Evolutionary conservation across 2,888 invertebrate genomes (phyloP).

Genomic region (Miltochrista miniata): DNA sequence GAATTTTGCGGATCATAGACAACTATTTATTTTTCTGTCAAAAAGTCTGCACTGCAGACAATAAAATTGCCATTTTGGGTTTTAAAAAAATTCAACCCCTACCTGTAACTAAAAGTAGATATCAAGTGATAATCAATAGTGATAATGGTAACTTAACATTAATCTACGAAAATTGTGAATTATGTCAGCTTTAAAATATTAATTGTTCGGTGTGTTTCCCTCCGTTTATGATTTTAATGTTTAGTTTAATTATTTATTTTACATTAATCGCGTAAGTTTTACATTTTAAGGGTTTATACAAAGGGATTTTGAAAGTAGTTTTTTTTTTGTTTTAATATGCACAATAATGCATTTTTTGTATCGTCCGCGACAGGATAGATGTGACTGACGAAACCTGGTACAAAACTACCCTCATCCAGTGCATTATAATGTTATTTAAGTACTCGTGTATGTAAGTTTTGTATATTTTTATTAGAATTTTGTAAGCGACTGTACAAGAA

Average conservation of each 20-base stretch:
- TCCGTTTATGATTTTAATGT: conserved; percentile 65
- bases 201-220: conserved; percentile 57
- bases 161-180: conserved; percentile 34
- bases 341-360: conserved; percentile 70
- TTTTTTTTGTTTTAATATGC: conserved; percentile 60
- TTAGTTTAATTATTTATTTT: conserved; percentile 71
- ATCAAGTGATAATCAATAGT: conserved; percentile 17
- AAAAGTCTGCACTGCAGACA: no score
- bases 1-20: not conserved
- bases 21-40: not conserved
- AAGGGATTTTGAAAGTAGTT: conserved; percentile 50
- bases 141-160: conserved; percentile 17
- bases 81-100: not conserved
- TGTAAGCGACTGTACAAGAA: conserved; percentile 63
- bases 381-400: conserved; percentile 70
- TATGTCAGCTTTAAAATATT: conserved; percentile 48
- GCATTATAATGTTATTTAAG: conserved; percentile 71
- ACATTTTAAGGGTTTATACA: conserved; percentile 45
- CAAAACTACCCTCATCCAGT: conserved; percentile 75
- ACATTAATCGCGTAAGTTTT: conserved; percentile 36
- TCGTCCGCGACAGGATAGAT: conserved; percentile 51
- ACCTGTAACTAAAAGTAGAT: conserved; percentile 16
- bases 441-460: conserved; percentile 72
- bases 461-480: conserved; percentile 64
- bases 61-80: not conserved